Conservation (phyloP, 1,140 invertebrate genomes). For the Odontomachus brunneus region DNA sequence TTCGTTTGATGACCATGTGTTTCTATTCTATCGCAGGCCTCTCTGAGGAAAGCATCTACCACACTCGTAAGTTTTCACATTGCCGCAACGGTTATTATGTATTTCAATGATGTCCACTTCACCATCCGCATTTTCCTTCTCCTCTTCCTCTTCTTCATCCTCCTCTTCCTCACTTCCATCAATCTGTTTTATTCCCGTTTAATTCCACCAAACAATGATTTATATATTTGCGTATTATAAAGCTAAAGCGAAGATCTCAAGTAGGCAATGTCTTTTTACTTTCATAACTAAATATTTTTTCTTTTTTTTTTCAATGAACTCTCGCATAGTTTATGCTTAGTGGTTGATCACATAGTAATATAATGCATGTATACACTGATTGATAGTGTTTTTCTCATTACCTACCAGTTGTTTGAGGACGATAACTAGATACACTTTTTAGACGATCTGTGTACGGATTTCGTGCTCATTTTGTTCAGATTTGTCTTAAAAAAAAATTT, state of each 20-base stretch:
- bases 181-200: neutral
- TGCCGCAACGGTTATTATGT: slow-evolving; percentile 58
- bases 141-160: slow-evolving; percentile 2
- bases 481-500: slow-evolving; percentile 64
- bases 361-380: slow-evolving; percentile 68
- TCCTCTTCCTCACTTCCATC: slow-evolving; percentile 24
- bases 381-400: slow-evolving; percentile 46
- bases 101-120: slow-evolving; percentile 36
- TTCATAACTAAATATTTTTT: slow-evolving; percentile 60
- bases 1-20: slow-evolving; percentile 73
- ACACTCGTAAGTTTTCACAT: slow-evolving; percentile 82
- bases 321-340: slow-evolving; percentile 69
- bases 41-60: slow-evolving; percentile 84
- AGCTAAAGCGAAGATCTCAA: slow-evolving; percentile 69
- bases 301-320: slow-evolving; percentile 46
- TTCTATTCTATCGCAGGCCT: slow-evolving; percentile 83
- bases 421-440: slow-evolving; percentile 53
- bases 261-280: slow-evolving; percentile 67
- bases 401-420: slow-evolving; percentile 29
- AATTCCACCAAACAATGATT: slow-evolving; percentile 16
- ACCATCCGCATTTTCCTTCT: neutral
- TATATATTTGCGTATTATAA: slow-evolving; percentile 46
- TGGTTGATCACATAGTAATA: slow-evolving; percentile 63
- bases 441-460: slow-evolving; percentile 54
- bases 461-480: slow-evolving; percentile 39